Conservation (phyloP, 1,140 invertebrate genomes). For the Drosophila lowei region DNA sequence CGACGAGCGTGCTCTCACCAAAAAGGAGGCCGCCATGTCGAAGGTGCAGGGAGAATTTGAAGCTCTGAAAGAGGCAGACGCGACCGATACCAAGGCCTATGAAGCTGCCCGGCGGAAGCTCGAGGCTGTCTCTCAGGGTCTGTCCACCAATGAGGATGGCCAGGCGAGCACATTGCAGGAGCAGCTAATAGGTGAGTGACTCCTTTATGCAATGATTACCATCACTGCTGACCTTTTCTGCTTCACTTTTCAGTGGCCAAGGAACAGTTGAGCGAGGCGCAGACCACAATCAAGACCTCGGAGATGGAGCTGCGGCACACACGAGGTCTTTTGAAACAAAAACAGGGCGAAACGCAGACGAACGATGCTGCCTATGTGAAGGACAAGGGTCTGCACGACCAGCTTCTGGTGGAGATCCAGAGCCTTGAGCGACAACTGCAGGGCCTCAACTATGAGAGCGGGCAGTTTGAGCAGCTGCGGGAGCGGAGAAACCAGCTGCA, state of each 20-base stretch:
- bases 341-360: conserved; percentile 88
- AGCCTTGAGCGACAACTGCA: conserved; percentile 74
- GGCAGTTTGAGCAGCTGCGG: conserved; percentile 85
- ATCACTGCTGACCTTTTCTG: neutral
- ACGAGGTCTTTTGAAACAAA: conserved; percentile 87
- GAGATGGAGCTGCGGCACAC: conserved; percentile 90
- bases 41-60: conserved; percentile 89
- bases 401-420: conserved; percentile 86
- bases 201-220: neutral
- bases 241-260: conserved; percentile 86
- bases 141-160: conserved; percentile 91
- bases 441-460: conserved; percentile 88
- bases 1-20: conserved; percentile 87
- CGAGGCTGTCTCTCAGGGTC: conserved; percentile 92
- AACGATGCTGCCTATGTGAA: conserved; percentile 89
- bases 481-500: conserved; percentile 84
- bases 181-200: conserved; percentile 90
- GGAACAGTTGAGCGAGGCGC: conserved; percentile 89
- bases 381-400: conserved; percentile 87
- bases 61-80: conserved; percentile 87
- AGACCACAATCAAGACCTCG: conserved; percentile 91
- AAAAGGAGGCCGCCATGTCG: conserved; percentile 88
- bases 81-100: conserved; percentile 87
- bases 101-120: conserved; percentile 90
- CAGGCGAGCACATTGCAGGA: conserved; percentile 94